Evolutionary conservation across 2,888 invertebrate species (phyloP).

Genomic region (Euplexia lucipara): DNA sequence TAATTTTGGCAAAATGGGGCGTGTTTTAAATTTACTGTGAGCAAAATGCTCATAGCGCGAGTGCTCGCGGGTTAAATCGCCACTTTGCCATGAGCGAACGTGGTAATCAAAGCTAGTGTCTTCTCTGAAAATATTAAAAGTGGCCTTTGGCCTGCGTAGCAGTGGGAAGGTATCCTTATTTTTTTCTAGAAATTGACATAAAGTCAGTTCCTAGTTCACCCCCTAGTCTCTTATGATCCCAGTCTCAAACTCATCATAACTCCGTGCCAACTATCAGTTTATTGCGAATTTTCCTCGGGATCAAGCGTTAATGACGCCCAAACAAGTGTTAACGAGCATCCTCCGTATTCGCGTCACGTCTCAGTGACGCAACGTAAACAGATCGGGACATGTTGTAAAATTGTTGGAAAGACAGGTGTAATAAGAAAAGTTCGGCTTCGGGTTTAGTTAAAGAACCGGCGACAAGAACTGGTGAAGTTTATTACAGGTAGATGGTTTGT

Average conservation of each 20-base stretch:
- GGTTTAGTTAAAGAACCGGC: not conserved
- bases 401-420: slow-evolving; percentile 41
- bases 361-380: slow-evolving; percentile 47
- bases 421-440: slow-evolving; percentile 27
- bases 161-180: no score
- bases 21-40: no score
- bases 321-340: slow-evolving; percentile 67
- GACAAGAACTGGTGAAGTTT: not conserved
- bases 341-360: slow-evolving; percentile 66
- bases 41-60: no score
- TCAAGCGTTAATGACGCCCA: slow-evolving; percentile 65
- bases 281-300: slow-evolving; percentile 49
- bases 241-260: slow-evolving; percentile 48
- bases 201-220: not conserved
- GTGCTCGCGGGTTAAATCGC: no score
- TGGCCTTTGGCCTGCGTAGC: no score
- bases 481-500: not conserved
- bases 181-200: no score
- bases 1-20: no score
- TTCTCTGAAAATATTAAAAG: no score
- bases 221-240: slow-evolving; percentile 2
- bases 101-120: no score
- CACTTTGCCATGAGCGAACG: no score
- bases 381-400: slow-evolving; percentile 48
- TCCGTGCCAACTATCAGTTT: slow-evolving; percentile 49